phyloP scores from a whole-genome alignment of 2,888 invertebrate genomes.

The Seira musarum region DNA sequence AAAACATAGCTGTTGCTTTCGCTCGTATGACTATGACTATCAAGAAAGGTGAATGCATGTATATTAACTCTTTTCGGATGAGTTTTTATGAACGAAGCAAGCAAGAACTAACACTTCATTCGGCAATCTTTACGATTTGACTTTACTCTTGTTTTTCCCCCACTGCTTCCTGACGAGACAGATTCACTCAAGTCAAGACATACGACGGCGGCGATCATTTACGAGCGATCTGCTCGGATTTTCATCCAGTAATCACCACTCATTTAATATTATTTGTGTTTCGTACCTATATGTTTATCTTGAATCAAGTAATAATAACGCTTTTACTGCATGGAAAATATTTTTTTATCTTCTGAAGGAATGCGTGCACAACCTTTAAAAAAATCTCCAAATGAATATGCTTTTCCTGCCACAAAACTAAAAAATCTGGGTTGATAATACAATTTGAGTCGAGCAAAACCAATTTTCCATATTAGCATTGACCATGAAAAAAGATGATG shows the following conservation, averaged over 20 bases:
- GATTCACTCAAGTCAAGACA: conserved; percentile 5
- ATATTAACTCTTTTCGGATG: neutral
- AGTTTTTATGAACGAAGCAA: neutral
- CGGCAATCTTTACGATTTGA: too few relatives aligned
- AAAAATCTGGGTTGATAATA: too few relatives aligned
- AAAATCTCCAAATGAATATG: neutral
- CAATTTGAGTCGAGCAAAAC: neutral
- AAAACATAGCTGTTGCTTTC: conserved; percentile 36
- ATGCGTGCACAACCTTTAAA: neutral
- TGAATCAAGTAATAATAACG: neutral
- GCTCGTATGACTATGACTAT: neutral
- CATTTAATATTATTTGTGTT: neutral
- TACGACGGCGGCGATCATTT: conserved; percentile 25
- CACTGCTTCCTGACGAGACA: neutral
- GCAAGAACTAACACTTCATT: too few relatives aligned
- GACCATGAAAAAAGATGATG: conserved; percentile 8
- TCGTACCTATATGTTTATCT: neutral
- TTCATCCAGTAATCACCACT: neutral
- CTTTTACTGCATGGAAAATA: neutral
- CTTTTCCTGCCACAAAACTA: neutral
- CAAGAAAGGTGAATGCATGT: neutral
- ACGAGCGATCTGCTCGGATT: conserved; percentile 39
- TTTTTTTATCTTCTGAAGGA: neutral
- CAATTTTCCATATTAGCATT: neutral
- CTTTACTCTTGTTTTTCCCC: conserved; percentile 6